Base-by-base conservation (phyloP, 2,113 vertebrate species). In the Cranoglanis bouderius region DNA sequence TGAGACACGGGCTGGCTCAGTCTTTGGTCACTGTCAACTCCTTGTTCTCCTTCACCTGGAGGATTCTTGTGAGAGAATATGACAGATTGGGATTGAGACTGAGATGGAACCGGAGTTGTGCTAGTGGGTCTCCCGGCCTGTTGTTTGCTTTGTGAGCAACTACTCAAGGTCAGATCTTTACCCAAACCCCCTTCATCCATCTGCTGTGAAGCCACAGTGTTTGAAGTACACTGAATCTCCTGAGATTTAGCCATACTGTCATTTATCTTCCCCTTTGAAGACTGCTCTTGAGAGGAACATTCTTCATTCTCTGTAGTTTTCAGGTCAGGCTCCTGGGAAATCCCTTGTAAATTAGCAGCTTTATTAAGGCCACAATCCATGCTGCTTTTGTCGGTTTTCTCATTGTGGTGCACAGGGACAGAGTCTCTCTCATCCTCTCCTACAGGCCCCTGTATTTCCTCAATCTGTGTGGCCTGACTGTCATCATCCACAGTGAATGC, bases 391-490 rank as follows among this genome's bases (percentile, higher is more conserved):
- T 88, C 63, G 0, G 19, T 87, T 72, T 18, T 90, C 80, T 88
- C 91, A 12, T 70, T 70, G 2, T 14, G 29, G 8, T 13, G 6
- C 10, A 85, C 67, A 13, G 29, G 9, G 61, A 74, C 89, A 3
- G 90, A 88, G 61, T 94, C 90, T 9, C 90, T 86, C 89, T 90
- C 84, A 85, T 90, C 91, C 0, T 80, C 75, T 0, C 4, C 84
- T 0, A 88, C 53, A 10, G 72, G 70, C 59, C 78, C 92, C 0
- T 90, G 91, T 24, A 90, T 82, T 14, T 95, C 95, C 29, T 96
- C 97, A 18, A 95, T 94, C 92, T 97, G 97, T 1, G 96, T 96
- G 57, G 93, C 95, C 93, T 97, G 96, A 40, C 94, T 95, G 51
- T 96, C 96, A 21, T 96, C 96, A 40, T 93, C 94, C 14, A 93